These are phyloP conservation scores for Bombus ignitus DNA, from an alignment of 1,140 invertebrate species.

Conservation along the genomic window DNA sequence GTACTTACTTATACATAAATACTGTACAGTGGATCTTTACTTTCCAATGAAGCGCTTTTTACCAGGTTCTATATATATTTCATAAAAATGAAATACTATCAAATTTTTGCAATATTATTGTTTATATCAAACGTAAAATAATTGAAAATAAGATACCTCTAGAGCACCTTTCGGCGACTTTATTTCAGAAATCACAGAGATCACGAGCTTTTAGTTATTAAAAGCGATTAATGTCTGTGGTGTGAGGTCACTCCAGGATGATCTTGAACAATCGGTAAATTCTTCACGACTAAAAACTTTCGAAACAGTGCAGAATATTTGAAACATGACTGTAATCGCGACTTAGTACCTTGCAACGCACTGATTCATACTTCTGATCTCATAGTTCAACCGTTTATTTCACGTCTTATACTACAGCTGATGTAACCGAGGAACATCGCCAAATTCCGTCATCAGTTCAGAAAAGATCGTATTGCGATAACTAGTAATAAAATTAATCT, in stretches of 20 bases:
- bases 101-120: no score
- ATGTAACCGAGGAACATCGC: conserved; percentile 19
- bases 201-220: not conserved
- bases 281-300: not conserved
- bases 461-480: not conserved
- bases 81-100: no score
- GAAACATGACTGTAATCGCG: not conserved
- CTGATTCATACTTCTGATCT: conserved; percentile 25
- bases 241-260: no score
- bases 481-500: not conserved
- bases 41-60: no score
- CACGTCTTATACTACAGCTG: not conserved
- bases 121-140: not conserved
- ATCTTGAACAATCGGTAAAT: not conserved
- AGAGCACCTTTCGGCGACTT: not conserved
- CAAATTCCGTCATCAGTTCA: not conserved
- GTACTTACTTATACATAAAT: not conserved
- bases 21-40: no score
- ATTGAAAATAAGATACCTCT: not conserved
- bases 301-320: not conserved
- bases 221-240: not conserved
- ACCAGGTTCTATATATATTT: no score
- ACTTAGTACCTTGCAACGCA: not conserved
- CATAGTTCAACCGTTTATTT: conserved; percentile 11
- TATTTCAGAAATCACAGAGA: not conserved